Evolutionary conservation across 1,140 invertebrate genomes (phyloP), one percentile per base, ranked within the genome.

Genomic region (Philotrypesis tridentata): DNA sequence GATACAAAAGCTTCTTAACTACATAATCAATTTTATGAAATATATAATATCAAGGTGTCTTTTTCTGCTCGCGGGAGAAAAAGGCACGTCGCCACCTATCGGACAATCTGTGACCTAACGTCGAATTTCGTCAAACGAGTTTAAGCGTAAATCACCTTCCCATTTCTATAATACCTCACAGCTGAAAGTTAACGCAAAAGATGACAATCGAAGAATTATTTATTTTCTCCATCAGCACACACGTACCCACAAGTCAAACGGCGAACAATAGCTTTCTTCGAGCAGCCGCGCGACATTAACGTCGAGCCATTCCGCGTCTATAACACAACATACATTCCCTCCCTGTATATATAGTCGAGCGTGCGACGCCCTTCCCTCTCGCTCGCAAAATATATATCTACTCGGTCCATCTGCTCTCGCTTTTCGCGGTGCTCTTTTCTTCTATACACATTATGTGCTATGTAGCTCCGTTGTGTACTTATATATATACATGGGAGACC

Each of bases 361-460:
- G 48, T 55, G 48, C n/a, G 48, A 55, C 80, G 83, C 83, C 85
- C 85, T 86, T 86, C 85, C 84, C 85, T 86, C 81, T 67, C 40
- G 79, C 79, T 0, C 14, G 40, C 40, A 14, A 43, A n/a, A 83
- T 84, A 82, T 25, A 84, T 84, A 84, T 85, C 80, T 68, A 63
- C 82, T 76, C 40, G 74, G 76, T 82, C 85, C 85, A 86, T 84
- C 84, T 86, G 85, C 77, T 84, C 72, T 75, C 43, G 33, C 77
- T 70, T 75, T 84, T 82, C 72, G 82, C 82, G 74, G 67, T 17
- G 63, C 25, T 25, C 23, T 29, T 25, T 29, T 65, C 63, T 76
- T 81, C 79, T 83, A 84, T 85, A n/a, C n/a, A n/a, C n/a, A 82
- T 84, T 86, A 84, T 84, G 82, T 83, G 21, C 78, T 74, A n/a